Conservation (phyloP, 2,797 vertebrate species). For the Oreortyx pictus region DNA sequence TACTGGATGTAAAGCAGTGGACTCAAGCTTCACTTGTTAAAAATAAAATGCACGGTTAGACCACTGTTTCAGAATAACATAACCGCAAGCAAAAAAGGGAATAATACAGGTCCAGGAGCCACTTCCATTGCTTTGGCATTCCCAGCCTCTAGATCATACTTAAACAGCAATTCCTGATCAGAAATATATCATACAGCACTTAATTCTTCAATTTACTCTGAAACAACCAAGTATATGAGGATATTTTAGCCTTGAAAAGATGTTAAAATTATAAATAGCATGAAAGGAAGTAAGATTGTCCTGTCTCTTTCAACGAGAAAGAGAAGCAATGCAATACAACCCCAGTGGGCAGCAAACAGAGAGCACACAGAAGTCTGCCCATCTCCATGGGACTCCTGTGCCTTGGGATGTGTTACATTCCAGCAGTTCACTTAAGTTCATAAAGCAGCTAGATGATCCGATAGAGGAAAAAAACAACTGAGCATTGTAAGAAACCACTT, state of each 20-base stretch:
- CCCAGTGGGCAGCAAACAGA: not conserved
- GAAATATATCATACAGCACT: not conserved
- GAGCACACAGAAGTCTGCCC: not conserved
- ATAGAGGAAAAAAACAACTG: not conserved
- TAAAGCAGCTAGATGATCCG: not conserved
- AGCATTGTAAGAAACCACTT: not conserved
- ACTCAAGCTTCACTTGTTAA: not conserved
- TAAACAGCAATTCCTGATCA: not conserved
- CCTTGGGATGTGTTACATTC: not conserved
- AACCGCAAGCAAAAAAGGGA: not conserved
- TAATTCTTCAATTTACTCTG: not conserved
- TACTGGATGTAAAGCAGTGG: rapidly evolving
- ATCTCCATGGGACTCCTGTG: not conserved
- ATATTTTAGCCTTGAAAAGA: not conserved
- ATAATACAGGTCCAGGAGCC: not conserved
- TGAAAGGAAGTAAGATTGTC: not conserved
- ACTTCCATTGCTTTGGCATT: not conserved
- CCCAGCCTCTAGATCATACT: not conserved
- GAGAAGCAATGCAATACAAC: not conserved
- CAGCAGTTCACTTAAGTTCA: not conserved
- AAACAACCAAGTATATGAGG: not conserved
- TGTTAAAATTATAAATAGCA: not conserved
- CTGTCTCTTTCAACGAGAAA: not conserved
- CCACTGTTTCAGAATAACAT: not conserved
- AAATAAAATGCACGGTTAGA: not conserved